Base-by-base conservation (phyloP, 2,888 invertebrate species). In the Tachina grossa region DNA sequence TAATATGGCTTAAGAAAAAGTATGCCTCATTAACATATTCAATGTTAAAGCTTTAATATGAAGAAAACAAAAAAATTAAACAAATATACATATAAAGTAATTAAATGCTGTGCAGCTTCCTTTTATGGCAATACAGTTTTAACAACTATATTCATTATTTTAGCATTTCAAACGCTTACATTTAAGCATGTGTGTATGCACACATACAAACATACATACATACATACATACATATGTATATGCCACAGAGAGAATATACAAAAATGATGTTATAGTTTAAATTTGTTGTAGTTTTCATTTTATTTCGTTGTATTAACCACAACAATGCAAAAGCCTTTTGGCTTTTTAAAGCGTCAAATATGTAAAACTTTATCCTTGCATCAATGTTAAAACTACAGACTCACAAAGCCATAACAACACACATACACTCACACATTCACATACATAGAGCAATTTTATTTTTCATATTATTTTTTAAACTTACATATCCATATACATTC, bases 331-430 rank as follows among this genome's bases (percentile, higher is more conserved):
- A 81, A 81, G 85, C 85, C 77, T 82, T 74, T 75, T 85, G 85
- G 85, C 85, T 85, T 81, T 82, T 75, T 78, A 69, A 85, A 85
- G 85, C 81, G 81, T 85, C 81, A 85, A 82, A 85, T 82, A 82
- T 85, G 77, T 77, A 45, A 82, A 85, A 84, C 55, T 79, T 53
- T 72, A 77, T 74, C 65, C 68, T 76, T 71, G 41, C 66, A 81
- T 84, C 51, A 80, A 76, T 71, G 51, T 31, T 43, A 76, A 63
- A 71, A 31, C 31, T 31, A 31, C 6, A 31, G 6, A 31, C 5
- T 19, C 11, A 19, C 77, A 43, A 68, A 69, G 9, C 1, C 63
- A 55, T 31, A 31, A 6, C 31, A 31, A 31, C 9, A 45, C 9
- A 63, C 16, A 55, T 14, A 9, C 0, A 49, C 8, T 57, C 74